Conservation (phyloP, 1,140 invertebrate species). For the Drosophila pseudoobscura region DNA sequence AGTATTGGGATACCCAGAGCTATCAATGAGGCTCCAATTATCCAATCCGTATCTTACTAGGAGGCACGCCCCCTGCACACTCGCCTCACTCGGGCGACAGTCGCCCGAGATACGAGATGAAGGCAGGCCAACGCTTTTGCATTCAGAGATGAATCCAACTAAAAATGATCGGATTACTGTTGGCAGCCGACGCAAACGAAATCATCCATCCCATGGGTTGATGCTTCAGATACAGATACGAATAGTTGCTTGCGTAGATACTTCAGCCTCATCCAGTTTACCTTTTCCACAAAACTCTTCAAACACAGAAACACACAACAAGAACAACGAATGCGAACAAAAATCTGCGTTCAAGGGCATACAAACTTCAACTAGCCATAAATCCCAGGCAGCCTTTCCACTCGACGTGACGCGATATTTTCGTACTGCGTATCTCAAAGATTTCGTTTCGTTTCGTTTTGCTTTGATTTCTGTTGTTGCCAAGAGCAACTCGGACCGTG, state of each 20-base stretch:
- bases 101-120: too few species aligned
- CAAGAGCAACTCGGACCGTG: constrained; percentile 11
- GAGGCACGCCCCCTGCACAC: too few species aligned
- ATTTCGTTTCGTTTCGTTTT: constrained; percentile 23
- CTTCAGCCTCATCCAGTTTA: constrained; percentile 5
- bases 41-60: too few species aligned
- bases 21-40: too few species aligned
- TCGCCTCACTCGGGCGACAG: too few species aligned
- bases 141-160: too few species aligned
- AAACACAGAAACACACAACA: constrained; percentile 23
- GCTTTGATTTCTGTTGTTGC: constrained; percentile 25
- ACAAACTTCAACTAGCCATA: constrained; percentile 48
- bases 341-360: constrained; percentile 45
- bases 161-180: too few species aligned
- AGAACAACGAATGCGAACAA: constrained; percentile 1
- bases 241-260: neutral
- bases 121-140: too few species aligned
- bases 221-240: neutral
- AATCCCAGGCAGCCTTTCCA: constrained; percentile 48
- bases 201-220: neutral
- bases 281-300: constrained; percentile 28
- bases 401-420: constrained; percentile 46
- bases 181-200: too few species aligned
- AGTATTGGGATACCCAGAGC: too few species aligned
- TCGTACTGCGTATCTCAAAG: constrained; percentile 36